phyloP scores from a whole-genome alignment of 1,140 invertebrate genomes.

The Drusus annulatus region DNA sequence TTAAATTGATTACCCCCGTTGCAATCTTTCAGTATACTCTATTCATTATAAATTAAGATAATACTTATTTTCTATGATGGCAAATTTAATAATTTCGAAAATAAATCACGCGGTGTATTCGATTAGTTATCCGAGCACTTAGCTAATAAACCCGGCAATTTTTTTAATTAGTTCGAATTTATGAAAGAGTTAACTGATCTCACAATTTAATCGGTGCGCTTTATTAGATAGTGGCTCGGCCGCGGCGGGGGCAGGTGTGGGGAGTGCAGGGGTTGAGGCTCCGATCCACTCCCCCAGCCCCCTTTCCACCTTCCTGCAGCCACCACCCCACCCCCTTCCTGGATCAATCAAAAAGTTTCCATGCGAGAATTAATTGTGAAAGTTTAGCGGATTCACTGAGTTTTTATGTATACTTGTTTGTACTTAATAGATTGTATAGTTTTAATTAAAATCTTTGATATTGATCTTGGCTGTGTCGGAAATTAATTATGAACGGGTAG shows the following conservation, averaged over 20 bases:
- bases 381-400: constrained; percentile 58
- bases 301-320: neutral
- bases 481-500: constrained; percentile 59
- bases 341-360: constrained; percentile 60
- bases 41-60: too few relatives aligned
- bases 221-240: constrained; percentile 37
- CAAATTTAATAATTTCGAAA: neutral
- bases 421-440: constrained; percentile 60
- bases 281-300: neutral
- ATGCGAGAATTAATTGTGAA: constrained; percentile 59
- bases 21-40: too few relatives aligned
- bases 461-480: constrained; percentile 59
- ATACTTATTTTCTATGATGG: too few relatives aligned
- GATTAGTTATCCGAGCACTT: neutral
- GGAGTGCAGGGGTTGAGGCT: neutral
- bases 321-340: constrained; percentile 21
- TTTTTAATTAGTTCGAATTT: constrained; percentile 40
- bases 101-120: neutral
- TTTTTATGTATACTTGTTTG: constrained; percentile 59
- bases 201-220: constrained; percentile 40
- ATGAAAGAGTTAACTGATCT: constrained; percentile 34
- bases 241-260: neutral
- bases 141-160: neutral
- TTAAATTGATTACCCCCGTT: too few relatives aligned
- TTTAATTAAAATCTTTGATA: constrained; percentile 60